phyloP scores from a whole-genome alignment of 2,888 invertebrate genomes.

The Pyrgus malvae region DNA sequence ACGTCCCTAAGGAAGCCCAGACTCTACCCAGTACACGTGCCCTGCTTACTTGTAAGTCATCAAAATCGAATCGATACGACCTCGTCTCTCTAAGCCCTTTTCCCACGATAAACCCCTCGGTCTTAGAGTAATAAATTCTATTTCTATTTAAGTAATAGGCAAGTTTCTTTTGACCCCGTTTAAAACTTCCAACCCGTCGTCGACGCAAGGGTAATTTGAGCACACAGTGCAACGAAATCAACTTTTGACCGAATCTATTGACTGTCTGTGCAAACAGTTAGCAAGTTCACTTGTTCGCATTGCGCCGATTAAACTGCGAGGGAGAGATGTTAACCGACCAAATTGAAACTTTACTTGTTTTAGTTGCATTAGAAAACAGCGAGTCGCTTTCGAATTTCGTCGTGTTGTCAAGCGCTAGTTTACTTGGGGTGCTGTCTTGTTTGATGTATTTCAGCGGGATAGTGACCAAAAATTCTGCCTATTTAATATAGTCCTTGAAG shows the following conservation, averaged over 20 bases:
- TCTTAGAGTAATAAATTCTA: slow-evolving; percentile 14
- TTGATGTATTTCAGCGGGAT: too few relatives aligned
- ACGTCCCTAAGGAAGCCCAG: background rate
- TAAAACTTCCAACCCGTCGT: background rate
- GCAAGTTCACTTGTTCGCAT: slow-evolving; percentile 23
- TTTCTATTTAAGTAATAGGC: slow-evolving; percentile 5
- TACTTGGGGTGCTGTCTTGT: background rate
- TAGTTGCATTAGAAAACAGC: background rate
- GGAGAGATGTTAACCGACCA: slow-evolving; percentile 49
- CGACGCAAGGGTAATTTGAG: background rate
- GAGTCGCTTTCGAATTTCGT: background rate
- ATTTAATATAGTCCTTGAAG: too few relatives aligned
- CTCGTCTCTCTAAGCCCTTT: slow-evolving; percentile 11
- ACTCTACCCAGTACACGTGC: background rate
- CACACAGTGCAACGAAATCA: background rate
- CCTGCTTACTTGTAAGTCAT: slow-evolving; percentile 17
- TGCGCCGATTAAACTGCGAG: slow-evolving; percentile 44
- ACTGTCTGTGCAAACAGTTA: slow-evolving; percentile 8
- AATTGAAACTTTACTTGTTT: slow-evolving; percentile 39
- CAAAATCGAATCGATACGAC: slow-evolving; percentile 19
- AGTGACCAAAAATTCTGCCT: too few relatives aligned
- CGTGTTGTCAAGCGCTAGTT: background rate
- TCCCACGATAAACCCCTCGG: slow-evolving; percentile 18
- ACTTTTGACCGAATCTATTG: slow-evolving; percentile 1
- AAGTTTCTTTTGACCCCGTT: slow-evolving; percentile 5